A percentile compares a stretch with the other conserved stretches of the same genome.
These are phyloP conservation scores for Calameuta pallipes DNA, from an alignment of 2,888 invertebrate genomes.

Conservation along the genomic window DNA sequence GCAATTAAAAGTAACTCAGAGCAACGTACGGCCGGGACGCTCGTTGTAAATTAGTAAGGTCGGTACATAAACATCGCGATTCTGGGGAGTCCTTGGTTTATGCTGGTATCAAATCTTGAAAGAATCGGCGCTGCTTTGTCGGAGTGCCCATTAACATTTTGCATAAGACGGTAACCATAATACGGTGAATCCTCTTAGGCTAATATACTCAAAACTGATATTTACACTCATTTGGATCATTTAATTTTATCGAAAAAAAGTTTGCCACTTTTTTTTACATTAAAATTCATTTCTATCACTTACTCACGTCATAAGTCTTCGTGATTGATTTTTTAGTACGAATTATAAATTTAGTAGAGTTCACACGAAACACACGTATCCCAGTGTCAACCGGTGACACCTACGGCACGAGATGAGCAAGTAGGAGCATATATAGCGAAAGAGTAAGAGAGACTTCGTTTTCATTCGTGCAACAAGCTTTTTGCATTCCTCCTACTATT, in stretches of 20 bases:
- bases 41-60: constrained; percentile 15
- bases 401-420: constrained; percentile 13
- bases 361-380: constrained; percentile 11
- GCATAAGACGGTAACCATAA: not conserved
- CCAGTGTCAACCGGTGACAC: constrained; percentile 23
- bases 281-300: not conserved
- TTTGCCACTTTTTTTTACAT: not conserved
- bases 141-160: not conserved
- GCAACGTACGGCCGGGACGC: constrained; percentile 17
- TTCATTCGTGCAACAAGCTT: constrained; percentile 23
- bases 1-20: constrained; percentile 32
- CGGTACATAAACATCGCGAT: constrained; percentile 22
- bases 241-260: not conserved
- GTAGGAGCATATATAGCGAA: not conserved
- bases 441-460: constrained; percentile 7
- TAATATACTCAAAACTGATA: not conserved
- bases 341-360: constrained; percentile 37
- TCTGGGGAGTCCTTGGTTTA: constrained; percentile 21
- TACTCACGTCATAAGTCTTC: not conserved
- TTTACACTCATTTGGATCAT: not conserved
- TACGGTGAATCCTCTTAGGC: not conserved
- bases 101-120: constrained; percentile 4
- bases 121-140: not conserved
- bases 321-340: not conserved
- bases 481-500: constrained; percentile 43